Evolutionary conservation across 2,888 invertebrate species (phyloP), one percentile per base, ranked within the genome.

Genomic region (Ptychoptera albimana): DNA sequence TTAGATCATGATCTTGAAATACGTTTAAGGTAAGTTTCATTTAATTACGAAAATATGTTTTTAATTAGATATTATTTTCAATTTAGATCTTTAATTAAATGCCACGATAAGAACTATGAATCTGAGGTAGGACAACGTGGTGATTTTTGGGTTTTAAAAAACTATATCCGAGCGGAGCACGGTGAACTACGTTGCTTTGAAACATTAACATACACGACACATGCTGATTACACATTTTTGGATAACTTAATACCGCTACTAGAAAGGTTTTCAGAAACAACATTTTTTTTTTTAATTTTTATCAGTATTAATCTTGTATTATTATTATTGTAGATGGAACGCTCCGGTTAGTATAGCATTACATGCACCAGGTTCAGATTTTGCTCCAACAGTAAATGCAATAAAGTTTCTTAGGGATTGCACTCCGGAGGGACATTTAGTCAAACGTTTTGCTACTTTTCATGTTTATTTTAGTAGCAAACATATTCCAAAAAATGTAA

Each of bases 201-300:
- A 64, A 79, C 79, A 52, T 75, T 92, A 51, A 92, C 92, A 1
- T 89, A 91, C 59, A 88, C 91, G 32, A 92, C 92, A 11, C 92
- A 92, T 63, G 88, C 86, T 5, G 91, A 91, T 57, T 87, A 78
- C 67, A 86, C 88, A 53, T 92, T 89, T 69, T 74, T 92, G 58
- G 86, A 91, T 65, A 92, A 93, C 66, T 71, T 91, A 55, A 75
- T 79, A 60, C 86, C 88, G 48, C 69, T 93, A 55, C 68, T 89
- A 59, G 81, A 85, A 60, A 74, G 82, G 67, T 75, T 52, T 23
- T 23, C 7, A 23, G 7, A 23, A 23, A 66, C 44, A 46, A 2
- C 7, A 37, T 23, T 12, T 2, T 15, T 16, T 30, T 14, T 5
- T 39, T 43, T 37, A 39, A 39, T 9, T 29, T 36, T 11, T 11